Evolutionary conservation across 2,888 invertebrate species (phyloP).

Genomic region (Shargacucullia verbasci): DNA sequence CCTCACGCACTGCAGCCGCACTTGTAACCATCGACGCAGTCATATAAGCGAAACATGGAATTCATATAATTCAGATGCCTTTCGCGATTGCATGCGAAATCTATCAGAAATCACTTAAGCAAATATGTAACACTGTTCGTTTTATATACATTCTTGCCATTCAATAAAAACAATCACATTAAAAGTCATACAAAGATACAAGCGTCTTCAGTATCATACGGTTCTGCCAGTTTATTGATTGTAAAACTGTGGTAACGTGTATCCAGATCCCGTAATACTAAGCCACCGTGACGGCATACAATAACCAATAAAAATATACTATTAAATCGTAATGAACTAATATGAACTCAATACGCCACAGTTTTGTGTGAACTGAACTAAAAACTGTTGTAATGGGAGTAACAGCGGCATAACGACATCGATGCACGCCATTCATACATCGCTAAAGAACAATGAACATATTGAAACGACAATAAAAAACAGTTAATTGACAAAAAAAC

Average conservation of each 20-base stretch:
- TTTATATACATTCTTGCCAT: too few relatives aligned
- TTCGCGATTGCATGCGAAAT: too few relatives aligned
- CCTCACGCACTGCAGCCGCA: too few relatives aligned
- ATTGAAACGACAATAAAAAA: constrained; percentile 55
- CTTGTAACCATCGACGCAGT: too few relatives aligned
- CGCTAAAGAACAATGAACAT: constrained; percentile 60
- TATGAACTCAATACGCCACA: constrained; percentile 50
- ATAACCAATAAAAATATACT: constrained; percentile 53
- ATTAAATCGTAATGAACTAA: constrained; percentile 49
- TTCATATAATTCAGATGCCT: too few relatives aligned
- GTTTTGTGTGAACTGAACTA: constrained; percentile 70
- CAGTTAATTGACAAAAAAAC: constrained; percentile 56
- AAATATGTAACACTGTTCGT: too few relatives aligned
- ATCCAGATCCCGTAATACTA: constrained; percentile 49
- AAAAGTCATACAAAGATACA: too few relatives aligned
- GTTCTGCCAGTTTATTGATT: too few relatives aligned
- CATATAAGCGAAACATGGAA: too few relatives aligned
- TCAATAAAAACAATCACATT: too few relatives aligned
- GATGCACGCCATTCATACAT: constrained; percentile 59
- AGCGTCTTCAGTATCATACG: too few relatives aligned
- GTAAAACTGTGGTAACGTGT: constrained; percentile 3
- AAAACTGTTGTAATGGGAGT: constrained; percentile 65
- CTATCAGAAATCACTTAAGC: too few relatives aligned
- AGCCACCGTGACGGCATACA: constrained; percentile 49
- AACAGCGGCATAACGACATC: constrained; percentile 47